Conservation (phyloP, 1,140 invertebrate species). For the Diachasma alloeum region DNA sequence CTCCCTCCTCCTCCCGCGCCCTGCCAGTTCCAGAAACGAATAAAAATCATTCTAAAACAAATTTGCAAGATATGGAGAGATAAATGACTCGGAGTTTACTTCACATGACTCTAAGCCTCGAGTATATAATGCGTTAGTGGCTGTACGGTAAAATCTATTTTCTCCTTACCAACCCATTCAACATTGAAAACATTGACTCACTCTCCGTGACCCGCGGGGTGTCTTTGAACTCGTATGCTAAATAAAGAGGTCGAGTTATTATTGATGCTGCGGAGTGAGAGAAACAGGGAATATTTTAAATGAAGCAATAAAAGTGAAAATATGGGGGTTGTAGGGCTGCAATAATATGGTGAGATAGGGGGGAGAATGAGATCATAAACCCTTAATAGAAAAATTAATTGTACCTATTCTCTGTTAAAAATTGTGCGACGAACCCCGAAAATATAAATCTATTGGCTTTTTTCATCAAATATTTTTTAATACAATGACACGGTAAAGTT, state of each 20-base stretch:
- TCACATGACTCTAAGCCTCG: not conserved
- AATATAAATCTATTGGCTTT: too few species aligned
- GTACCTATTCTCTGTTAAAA: too few species aligned
- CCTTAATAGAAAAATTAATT: too few species aligned
- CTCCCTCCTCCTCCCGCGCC: not conserved
- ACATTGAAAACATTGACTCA: slow-evolving; percentile 57
- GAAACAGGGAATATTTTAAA: not conserved
- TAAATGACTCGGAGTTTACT: not conserved
- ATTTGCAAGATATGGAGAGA: not conserved
- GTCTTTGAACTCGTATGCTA: slow-evolving; percentile 52
- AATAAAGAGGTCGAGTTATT: slow-evolving; percentile 24
- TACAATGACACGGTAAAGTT: too few species aligned
- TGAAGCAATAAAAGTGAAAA: slow-evolving; percentile 9
- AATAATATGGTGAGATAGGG: not conserved
- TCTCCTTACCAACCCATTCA: slow-evolving; percentile 40
- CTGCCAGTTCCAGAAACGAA: not conserved
- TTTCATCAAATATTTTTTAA: too few species aligned
- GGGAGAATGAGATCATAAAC: not conserved
- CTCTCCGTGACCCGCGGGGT: slow-evolving; percentile 34
- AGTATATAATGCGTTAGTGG: slow-evolving; percentile 3
- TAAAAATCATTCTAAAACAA: not conserved
- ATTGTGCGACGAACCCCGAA: too few species aligned
- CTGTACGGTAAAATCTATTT: slow-evolving; percentile 47
- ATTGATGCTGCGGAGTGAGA: not conserved
- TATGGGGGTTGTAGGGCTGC: not conserved